Base-by-base conservation (phyloP, 2,797 vertebrate species). In the Podarcis lilfordi region DNA sequence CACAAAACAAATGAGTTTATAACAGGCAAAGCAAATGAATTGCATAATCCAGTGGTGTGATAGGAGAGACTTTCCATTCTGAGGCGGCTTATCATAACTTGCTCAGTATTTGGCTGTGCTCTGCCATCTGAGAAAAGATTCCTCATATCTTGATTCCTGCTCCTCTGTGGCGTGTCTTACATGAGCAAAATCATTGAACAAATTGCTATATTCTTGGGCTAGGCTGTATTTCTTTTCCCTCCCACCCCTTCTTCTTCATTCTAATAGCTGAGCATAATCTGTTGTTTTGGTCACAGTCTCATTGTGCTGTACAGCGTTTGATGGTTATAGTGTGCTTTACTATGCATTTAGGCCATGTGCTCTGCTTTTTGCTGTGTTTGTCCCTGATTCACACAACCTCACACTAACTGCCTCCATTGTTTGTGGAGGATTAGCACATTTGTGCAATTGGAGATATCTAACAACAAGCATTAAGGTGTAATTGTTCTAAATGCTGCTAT, bases 1-100 rank as follows among this genome's bases (percentile, higher is more conserved):
- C 75, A 40, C 82, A 86, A 88, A 50, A 71, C 89, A 94, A 88
- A 95, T 87, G 91, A 0, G 1, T 86, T 89, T 91, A 89, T 89
- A 90, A 93, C 91, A 92, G 82, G 82, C 88, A 88, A 92, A 90
- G 87, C 87, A 91, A 93, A 94, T 90, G 91, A 94, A 89, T 87
- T 94, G 93, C 90, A 89, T 91, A 94, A 91, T 93, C 64, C 86
- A 83, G 87, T 76, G 55, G 86, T 1, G 1, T 40, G 61, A 78
- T 76, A 90, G 68, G 82, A 92, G 92, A 92, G 92, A 90, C 93
- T 95, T 95, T 91, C 85, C 84, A 85, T 90, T 91, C 29, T 10
- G 66, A 92, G 78, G 68, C 74, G 89, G 93, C 89, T 94, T 5
- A 61, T 90, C 45, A 83, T 94, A 92, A 94, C 94, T 94, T 86